Evolutionary conservation across 2,888 invertebrate genomes (phyloP).

Genomic region (Ellobium chinense): DNA sequence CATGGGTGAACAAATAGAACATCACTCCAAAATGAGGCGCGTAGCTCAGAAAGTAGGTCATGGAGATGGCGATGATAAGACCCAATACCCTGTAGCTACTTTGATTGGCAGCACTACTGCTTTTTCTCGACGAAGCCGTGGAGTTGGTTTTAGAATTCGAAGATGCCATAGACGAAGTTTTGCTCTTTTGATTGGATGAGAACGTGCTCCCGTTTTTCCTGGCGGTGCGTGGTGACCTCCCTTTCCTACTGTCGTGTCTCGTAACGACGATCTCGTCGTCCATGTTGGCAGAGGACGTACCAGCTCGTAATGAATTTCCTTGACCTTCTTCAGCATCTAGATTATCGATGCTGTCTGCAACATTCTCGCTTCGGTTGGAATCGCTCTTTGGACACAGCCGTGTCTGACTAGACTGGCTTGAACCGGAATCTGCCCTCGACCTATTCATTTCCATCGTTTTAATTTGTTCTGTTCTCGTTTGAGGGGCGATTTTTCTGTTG

Average conservation of each 20-base stretch:
- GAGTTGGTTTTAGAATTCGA: background rate
- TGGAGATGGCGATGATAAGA: constrained; percentile 20
- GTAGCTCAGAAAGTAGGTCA: constrained; percentile 38
- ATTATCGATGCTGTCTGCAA: background rate
- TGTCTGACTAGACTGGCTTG: background rate
- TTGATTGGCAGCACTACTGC: background rate
- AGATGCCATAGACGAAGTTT: background rate
- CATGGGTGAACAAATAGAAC: constrained; percentile 32
- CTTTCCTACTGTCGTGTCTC: background rate
- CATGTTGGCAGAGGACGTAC: background rate
- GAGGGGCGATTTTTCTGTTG: background rate
- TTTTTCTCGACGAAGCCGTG: background rate
- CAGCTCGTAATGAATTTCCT: no score
- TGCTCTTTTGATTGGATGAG: no score
- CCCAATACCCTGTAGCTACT: constrained; percentile 17
- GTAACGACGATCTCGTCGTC: background rate
- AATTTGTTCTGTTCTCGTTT: background rate
- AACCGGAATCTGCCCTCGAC: background rate
- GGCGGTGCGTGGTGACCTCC: background rate
- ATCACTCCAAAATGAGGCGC: constrained; percentile 32
- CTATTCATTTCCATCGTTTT: background rate
- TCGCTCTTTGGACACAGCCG: background rate
- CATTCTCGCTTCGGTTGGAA: background rate
- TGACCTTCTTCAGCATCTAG: background rate
- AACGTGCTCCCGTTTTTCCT: background rate